A percentile compares a stretch with the other conserved stretches of the same genome.
Conservation (phyloP, 2,113 vertebrate species). For the Cochlearius cochlearius region DNA sequence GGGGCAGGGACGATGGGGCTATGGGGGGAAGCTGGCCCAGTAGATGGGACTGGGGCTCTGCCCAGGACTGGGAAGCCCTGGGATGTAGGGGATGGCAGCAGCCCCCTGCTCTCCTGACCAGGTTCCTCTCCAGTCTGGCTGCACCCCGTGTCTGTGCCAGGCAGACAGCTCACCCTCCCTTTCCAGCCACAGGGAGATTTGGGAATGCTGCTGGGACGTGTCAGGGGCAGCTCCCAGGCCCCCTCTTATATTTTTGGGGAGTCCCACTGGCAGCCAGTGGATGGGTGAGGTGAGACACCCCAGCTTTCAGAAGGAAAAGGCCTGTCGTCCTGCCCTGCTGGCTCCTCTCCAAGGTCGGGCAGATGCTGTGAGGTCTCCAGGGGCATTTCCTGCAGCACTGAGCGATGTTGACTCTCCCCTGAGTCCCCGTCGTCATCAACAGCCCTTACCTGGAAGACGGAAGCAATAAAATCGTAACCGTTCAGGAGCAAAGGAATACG, state of each 20-base stretch:
- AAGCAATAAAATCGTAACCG: background rate
- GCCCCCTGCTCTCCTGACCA: background rate
- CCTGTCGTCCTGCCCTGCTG: background rate
- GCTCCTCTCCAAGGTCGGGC: background rate
- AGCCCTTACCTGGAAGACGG: background rate
- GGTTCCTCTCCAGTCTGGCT: background rate
- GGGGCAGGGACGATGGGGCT: background rate
- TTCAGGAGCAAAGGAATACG: background rate
- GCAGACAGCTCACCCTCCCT: background rate
- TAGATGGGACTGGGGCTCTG: background rate
- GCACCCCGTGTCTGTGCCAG: accelerated
- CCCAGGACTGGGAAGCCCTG: background rate
- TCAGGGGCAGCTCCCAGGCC: background rate
- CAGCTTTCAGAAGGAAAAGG: background rate
- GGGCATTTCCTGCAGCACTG: accelerated
- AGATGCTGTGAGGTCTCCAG: background rate
- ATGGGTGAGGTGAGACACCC: background rate
- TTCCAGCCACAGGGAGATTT: background rate
- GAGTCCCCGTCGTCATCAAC: accelerated
- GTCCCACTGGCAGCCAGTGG: background rate
- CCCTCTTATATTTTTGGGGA: background rate
- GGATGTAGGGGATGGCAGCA: background rate
- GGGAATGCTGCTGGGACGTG: background rate
- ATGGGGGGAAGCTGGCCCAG: background rate
- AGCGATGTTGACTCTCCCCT: background rate